These are phyloP conservation scores for Lepidonotus clava DNA, from an alignment of 2,888 invertebrate genomes.

Conservation along the genomic window DNA sequence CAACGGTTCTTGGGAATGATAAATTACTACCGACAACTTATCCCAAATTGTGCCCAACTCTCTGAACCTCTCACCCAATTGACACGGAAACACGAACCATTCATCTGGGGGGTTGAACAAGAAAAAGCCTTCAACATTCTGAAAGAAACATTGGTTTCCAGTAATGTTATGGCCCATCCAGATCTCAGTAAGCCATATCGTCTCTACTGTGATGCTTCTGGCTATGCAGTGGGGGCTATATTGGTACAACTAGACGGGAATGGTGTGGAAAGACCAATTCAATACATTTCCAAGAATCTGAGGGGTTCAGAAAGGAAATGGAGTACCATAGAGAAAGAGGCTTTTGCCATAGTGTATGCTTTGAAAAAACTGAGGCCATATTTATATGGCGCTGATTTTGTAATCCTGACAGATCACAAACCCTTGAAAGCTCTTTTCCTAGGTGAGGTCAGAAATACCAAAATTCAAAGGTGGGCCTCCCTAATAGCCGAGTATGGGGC, in stretches of 20 bases:
- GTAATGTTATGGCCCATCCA: conserved; percentile 18
- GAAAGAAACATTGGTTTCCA: conserved; percentile 6
- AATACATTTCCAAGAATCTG: conserved; percentile 10
- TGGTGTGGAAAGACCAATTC: conserved; percentile 40
- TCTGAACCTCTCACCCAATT: conserved; percentile 49
- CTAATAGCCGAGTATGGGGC: conserved; percentile 53
- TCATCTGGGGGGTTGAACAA: background rate
- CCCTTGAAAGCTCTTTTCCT: conserved; percentile 47
- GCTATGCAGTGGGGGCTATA: conserved; percentile 16
- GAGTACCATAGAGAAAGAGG: conserved; percentile 52
- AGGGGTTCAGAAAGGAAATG: background rate
- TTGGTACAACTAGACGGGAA: background rate
- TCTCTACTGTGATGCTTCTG: conserved; percentile 15
- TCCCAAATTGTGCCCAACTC: conserved; percentile 49
- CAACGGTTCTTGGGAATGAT: conserved; percentile 53
- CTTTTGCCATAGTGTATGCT: conserved; percentile 10
- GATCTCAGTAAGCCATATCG: conserved; percentile 26
- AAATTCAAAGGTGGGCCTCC: conserved; percentile 51
- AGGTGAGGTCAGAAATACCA: conserved; percentile 32
- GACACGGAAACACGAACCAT: conserved; percentile 20
- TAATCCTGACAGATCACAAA: conserved; percentile 54
- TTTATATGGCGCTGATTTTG: conserved; percentile 38
- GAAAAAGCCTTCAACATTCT: conserved; percentile 33
- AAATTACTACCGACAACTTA: conserved; percentile 50
- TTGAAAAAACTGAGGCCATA: conserved; percentile 44